A percentile compares a stretch with the other conserved stretches of the same genome.
Conservation (phyloP, 2,888 invertebrate genomes). For the Erpobdella octoculata region DNA sequence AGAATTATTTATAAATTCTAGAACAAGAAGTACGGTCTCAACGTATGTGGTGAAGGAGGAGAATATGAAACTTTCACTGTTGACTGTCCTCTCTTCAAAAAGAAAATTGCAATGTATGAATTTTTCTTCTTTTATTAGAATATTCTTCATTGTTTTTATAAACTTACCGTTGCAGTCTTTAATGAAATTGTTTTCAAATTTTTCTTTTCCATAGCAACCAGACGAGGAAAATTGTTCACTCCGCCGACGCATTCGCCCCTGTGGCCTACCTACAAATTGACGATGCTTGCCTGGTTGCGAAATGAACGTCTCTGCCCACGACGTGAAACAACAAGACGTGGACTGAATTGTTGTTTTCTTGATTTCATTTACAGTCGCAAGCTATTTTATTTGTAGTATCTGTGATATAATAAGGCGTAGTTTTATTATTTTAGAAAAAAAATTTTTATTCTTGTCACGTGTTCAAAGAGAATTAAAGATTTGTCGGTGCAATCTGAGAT, state of each 20-base stretch:
- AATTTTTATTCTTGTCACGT: no score
- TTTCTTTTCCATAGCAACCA: constrained; percentile 6
- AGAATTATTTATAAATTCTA: constrained; percentile 17
- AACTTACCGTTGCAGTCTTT: background rate
- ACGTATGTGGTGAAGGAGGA: constrained; percentile 79
- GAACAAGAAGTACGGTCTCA: constrained; percentile 69
- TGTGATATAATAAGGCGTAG: no score
- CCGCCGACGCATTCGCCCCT: constrained; percentile 11
- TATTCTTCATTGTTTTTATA: background rate
- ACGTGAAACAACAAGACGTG: no score
- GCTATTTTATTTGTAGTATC: no score
- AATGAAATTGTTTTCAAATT: background rate
- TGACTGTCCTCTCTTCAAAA: constrained; percentile 89
- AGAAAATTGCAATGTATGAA: constrained; percentile 74
- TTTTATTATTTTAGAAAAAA: no score
- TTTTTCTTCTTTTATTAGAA: constrained; percentile 3
- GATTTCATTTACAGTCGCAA: no score
- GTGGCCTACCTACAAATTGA: constrained; percentile 13
- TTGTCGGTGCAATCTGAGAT: no score
- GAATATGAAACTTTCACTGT: constrained; percentile 96
- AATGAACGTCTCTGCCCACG: background rate
- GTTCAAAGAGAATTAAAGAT: no score
- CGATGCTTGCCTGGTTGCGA: background rate
- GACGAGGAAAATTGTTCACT: background rate
- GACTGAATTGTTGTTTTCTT: no score